Evolutionary conservation across 2,888 invertebrate genomes (phyloP).

Genomic region (Tolmerus cingulatus): DNA sequence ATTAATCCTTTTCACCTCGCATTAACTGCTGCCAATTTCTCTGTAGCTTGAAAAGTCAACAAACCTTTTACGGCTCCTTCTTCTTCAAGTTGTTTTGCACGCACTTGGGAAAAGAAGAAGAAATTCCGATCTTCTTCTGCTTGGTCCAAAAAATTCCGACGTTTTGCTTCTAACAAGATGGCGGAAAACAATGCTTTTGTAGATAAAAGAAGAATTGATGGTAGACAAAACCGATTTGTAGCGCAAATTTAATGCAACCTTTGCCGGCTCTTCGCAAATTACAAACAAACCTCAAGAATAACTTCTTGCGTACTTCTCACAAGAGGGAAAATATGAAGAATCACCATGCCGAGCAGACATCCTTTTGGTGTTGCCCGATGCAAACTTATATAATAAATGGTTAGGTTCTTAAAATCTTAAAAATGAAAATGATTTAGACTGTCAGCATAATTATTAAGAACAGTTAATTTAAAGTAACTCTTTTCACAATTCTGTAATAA

Average conservation of each 20-base stretch:
- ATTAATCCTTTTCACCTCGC: not conserved
- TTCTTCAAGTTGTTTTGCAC: conserved; percentile 7
- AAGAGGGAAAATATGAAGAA: not conserved
- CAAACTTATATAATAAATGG: not conserved
- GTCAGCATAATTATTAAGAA: not conserved
- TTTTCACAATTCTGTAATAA: not conserved
- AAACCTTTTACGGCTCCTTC: conserved; percentile 30
- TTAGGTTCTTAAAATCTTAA: not conserved
- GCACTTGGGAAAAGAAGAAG: conserved; percentile 26
- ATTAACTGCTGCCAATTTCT: not conserved
- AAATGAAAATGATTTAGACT: not conserved
- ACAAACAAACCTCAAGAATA: not conserved
- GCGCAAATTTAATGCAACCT: not conserved
- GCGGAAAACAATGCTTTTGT: not conserved
- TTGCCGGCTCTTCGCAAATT: not conserved
- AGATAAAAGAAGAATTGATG: not conserved
- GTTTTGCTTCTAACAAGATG: conserved; percentile 1
- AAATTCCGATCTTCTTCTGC: conserved; percentile 26
- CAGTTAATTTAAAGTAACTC: not conserved
- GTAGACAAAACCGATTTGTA: not conserved
- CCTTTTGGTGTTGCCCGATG: not conserved
- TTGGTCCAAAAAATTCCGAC: not conserved
- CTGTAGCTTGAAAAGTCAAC: not conserved
- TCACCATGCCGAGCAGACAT: not conserved
- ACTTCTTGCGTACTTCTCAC: not conserved